A percentile compares a stretch with the other conserved stretches of the same genome.
phyloP scores from a whole-genome alignment of 2,888 invertebrate genomes.

The Pseudococcus viburni region DNA sequence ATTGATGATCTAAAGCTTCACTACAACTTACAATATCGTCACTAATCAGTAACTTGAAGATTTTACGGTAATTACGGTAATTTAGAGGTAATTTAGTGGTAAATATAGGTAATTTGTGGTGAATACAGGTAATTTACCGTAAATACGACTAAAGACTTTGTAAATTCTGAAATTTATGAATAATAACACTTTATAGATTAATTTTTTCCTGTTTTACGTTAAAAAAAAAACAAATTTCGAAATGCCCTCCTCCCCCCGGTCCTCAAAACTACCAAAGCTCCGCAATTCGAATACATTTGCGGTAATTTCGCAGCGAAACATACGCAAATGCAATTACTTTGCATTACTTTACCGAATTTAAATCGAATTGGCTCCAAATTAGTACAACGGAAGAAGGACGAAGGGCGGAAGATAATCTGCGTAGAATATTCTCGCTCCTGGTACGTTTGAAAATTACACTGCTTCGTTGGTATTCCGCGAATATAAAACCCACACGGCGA shows the following conservation, averaged over 20 bases:
- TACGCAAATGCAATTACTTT: background rate
- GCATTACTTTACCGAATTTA: background rate
- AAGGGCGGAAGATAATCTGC: background rate
- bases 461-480: background rate
- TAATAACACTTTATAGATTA: background rate
- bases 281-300: background rate
- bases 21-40: no score
- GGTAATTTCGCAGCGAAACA: background rate
- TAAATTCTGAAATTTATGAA: background rate
- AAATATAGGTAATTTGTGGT: no score
- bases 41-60: no score
- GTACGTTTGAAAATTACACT: background rate
- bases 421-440: background rate
- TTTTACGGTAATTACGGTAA: no score
- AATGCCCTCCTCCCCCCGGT: background rate
- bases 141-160: background rate
- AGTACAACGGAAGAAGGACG: background rate
- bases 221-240: background rate
- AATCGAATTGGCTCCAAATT: background rate
- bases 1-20: no score
- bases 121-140: no score
- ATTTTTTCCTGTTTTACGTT: background rate
- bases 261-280: background rate
- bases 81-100: no score
- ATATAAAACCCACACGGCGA: background rate